Base-by-base conservation (phyloP, 53 echinoderm and acorn worm species). In the Henricia sp. region DNA sequence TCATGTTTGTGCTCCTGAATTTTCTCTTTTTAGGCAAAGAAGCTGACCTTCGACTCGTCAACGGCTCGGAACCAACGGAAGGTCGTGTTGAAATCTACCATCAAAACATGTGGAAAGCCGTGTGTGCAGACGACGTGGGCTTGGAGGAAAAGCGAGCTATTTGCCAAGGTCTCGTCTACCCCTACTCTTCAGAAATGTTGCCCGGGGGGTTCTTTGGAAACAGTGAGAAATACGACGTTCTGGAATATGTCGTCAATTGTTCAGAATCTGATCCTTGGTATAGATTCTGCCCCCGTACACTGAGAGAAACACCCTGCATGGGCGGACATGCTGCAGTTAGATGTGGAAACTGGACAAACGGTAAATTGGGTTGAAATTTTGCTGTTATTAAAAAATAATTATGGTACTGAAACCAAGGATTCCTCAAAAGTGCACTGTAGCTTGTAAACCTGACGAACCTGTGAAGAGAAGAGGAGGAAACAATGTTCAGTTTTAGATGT, bases 191-290 rank as follows among this genome's bases (percentile, higher is more conserved):
- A 16, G 24, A 28, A 63, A 27, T 14, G 39, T 13, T 60, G 29
- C 62, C 62, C 16, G 60, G 37, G 54, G 78, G 68, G 20, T 40
- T 21, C 34, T 68, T 68, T 40, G 68, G 68, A n/a, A 14, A 20
- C 34, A 68, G 41, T 33, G 20, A 16, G 21, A 9, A 2, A n/a
- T 40, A 42, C 23, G 39, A 20, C 4, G 10, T 68, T 20, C 14
- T 40, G 14, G 68, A 68, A 19, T 39, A 11, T 4, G 66, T 37
- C 14, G 0, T 39, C 39, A 37, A 40, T 9, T 68, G 68, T 33
- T 20, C n/a, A 6, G 34, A 0, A 6, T 24, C 3, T 39, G 21
- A 38, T 10, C 20, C 39, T 0, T 24, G n/a, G 0, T 17, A 40
- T 9, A 39, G 4, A 20, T 68, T 39, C 68, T 68, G 68, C 20